These are phyloP conservation scores for Nycticorax nycticorax DNA, from an alignment of 2,113 vertebrate genomes.

Conservation along the genomic window DNA sequence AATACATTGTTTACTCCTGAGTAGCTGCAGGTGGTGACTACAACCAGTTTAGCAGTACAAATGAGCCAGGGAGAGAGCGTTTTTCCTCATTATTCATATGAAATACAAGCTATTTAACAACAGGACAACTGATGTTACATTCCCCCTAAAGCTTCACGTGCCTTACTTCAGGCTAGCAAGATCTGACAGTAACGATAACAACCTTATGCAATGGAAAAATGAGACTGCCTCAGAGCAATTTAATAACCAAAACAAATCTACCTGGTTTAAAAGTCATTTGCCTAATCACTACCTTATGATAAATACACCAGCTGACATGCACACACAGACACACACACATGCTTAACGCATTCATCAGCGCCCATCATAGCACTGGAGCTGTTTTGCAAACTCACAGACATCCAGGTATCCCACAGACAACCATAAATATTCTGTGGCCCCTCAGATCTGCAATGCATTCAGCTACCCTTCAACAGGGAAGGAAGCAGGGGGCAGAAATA, in stretches of 20 bases:
- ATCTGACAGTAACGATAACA: background rate
- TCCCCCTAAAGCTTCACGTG: background rate
- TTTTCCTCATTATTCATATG: background rate
- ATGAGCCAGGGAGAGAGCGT: fast-evolving
- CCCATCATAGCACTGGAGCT: fast-evolving
- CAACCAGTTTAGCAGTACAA: background rate
- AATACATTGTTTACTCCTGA: background rate
- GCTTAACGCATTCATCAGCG: fast-evolving
- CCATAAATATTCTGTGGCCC: too few relatives aligned
- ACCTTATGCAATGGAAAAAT: background rate
- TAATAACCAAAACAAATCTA: background rate
- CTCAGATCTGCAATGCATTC: background rate
- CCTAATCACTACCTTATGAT: background rate
- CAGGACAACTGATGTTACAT: background rate
- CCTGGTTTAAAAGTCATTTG: background rate
- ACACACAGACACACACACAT: fast-evolving
- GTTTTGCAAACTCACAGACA: background rate
- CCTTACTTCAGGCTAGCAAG: background rate
- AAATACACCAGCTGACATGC: background rate
- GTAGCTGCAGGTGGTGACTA: background rate
- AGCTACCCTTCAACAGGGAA: background rate
- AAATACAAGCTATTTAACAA: background rate
- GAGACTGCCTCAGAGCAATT: background rate
- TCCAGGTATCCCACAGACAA: background rate
- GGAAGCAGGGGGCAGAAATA: background rate